A percentile compares a stretch with the other conserved stretches of the same genome.
phyloP scores from a whole-genome alignment of 2,888 invertebrate genomes.

The Leptarthrus brevirostris region DNA sequence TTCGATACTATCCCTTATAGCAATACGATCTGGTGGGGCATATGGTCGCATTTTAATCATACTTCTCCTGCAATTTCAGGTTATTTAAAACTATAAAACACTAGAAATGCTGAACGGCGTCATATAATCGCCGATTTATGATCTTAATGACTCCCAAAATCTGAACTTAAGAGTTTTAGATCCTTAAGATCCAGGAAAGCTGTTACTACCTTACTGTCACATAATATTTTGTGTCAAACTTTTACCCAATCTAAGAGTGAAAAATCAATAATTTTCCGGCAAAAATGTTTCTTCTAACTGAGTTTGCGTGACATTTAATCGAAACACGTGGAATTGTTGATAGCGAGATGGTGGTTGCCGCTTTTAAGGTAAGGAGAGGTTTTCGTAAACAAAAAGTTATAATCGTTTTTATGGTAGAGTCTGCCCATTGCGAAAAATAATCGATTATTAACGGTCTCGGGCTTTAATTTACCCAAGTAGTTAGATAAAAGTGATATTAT shows the following conservation, averaged over 20 bases:
- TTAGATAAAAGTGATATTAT: too few species aligned
- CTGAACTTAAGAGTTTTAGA: too few species aligned
- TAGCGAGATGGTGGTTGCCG: neutral
- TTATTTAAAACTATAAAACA: neutral
- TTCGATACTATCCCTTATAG: slow-evolving; percentile 76
- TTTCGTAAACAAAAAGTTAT: too few species aligned
- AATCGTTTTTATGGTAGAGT: too few species aligned
- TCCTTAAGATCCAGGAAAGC: too few species aligned
- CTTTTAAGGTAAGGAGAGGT: too few species aligned
- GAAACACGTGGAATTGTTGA: slow-evolving; percentile 19
- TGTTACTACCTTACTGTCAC: too few species aligned
- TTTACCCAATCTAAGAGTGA: neutral
- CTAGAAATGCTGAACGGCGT: neutral
- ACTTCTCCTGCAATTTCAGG: slow-evolving; percentile 3
- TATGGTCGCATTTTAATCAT: slow-evolving; percentile 71
- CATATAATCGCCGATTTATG: neutral
- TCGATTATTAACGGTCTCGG: too few species aligned
- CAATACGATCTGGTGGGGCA: slow-evolving; percentile 72
- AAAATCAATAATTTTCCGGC: slow-evolving; percentile 1
- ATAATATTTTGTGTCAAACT: too few species aligned
- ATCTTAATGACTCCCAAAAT: too few species aligned
- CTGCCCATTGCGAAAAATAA: too few species aligned
- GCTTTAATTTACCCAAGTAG: too few species aligned
- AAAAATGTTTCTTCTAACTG: neutral
- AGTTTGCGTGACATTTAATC: neutral